phyloP scores from a whole-genome alignment of 2,113 vertebrate genomes.

The Tympanuchus pallidicinctus region DNA sequence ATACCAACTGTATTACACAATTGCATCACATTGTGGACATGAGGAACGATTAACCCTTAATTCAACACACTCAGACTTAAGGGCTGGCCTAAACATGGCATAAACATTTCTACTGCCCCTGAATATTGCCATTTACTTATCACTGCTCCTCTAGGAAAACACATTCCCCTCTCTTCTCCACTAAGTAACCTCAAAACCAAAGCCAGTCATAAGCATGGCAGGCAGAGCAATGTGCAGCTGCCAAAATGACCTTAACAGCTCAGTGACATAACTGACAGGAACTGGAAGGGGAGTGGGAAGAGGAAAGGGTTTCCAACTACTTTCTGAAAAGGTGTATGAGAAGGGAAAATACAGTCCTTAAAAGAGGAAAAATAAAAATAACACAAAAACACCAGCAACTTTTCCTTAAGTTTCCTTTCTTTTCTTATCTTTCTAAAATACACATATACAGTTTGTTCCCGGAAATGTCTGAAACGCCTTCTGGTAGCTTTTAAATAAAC shows the following conservation, averaged over 20 bases:
- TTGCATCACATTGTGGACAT: neutral
- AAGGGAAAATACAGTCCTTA: neutral
- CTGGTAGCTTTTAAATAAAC: conserved; percentile 84
- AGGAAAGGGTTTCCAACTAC: neutral
- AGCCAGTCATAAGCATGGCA: neutral
- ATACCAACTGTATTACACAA: neutral
- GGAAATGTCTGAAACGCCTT: conserved; percentile 81
- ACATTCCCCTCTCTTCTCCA: neutral
- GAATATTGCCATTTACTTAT: conserved; percentile 12
- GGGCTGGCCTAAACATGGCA: neutral
- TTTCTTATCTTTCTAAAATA: conserved; percentile 69
- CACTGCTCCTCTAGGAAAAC: conserved; percentile 9
- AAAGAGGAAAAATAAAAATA: conserved; percentile 10
- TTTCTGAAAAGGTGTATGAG: neutral
- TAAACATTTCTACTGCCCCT: conserved; percentile 21
- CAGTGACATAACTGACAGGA: neutral
- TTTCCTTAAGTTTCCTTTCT: conserved; percentile 44
- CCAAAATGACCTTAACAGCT: neutral
- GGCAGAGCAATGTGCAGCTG: neutral
- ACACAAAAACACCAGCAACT: neutral
- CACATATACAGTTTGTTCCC: conserved; percentile 72
- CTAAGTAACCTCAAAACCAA: neutral
- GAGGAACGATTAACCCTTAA: conserved; percentile 27
- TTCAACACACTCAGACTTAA: conserved; percentile 7
- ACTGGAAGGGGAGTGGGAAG: neutral